phyloP scores from a whole-genome alignment of 64 coral and sea anemone species.

The Trachythela sp. region DNA sequence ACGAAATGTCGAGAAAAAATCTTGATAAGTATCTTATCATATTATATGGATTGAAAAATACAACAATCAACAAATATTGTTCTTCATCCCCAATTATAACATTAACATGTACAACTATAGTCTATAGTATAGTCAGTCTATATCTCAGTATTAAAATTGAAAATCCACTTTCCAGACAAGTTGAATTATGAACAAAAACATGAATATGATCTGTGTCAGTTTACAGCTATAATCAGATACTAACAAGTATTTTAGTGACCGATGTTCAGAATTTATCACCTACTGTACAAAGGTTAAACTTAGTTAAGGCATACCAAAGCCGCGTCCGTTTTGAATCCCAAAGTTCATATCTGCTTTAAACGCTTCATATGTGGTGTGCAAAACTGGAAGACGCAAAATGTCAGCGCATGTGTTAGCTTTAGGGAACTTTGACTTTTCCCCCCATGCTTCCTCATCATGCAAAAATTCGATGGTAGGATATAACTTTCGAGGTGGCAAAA shows the following conservation, averaged over 20 bases:
- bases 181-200: too few relatives aligned
- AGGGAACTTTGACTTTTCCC: not conserved
- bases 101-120: too few relatives aligned
- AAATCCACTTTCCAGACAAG: too few relatives aligned
- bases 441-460: not conserved
- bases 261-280: not conserved
- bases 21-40: too few relatives aligned
- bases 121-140: too few relatives aligned
- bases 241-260: not conserved
- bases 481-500: not conserved
- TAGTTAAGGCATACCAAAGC: slow-evolving; percentile 27
- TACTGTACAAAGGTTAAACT: slow-evolving; percentile 1
- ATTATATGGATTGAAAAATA: too few relatives aligned
- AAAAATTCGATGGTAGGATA: not conserved
- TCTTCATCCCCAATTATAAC: too few relatives aligned
- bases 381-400: slow-evolving; percentile 20
- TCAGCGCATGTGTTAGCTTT: not conserved
- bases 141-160: too few relatives aligned
- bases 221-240: too few relatives aligned
- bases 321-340: slow-evolving; percentile 34
- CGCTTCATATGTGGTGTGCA: slow-evolving; percentile 24
- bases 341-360: slow-evolving; percentile 41
- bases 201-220: not conserved
- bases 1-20: too few relatives aligned
- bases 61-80: too few relatives aligned